Evolutionary conservation across 2,888 invertebrate species (phyloP), one percentile per base, ranked within the genome.

Genomic region (Caenorhabditis sp.): DNA sequence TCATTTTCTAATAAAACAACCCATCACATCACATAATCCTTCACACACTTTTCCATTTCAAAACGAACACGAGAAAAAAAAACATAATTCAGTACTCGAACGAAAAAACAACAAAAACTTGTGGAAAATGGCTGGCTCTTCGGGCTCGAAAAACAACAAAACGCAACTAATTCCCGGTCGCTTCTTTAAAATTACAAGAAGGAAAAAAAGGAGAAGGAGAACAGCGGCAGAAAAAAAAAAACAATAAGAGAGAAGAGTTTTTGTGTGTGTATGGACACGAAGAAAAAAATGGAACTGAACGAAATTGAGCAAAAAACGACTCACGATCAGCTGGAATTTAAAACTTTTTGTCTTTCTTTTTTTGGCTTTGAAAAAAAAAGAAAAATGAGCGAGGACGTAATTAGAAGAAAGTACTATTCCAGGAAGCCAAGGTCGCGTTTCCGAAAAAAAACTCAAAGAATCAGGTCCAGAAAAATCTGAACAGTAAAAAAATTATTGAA

Each of bases 81-180:
- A 43, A 43, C 43, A 17, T 17, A 43, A 43, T 43, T 43, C 43
- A 43, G 12, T 43, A 14, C 43, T 10, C 12, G 17, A 43, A 43
- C 12, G 43, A 10, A 43, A 43, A 43, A 17, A 17, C 43, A 43
- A 43, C 12, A 43, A 43, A 43, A 43, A 43, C 43, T 43, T 43
- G 12, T n/a, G n/a, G n/a, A n/a, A n/a, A n/a, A n/a, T n/a, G 43
- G 14, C 43, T 31, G 31, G 31, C 31, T 31, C 31, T 7, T 31
- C 10, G 31, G n/a, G 31, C 31, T 31, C 31, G 31, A 31, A 31
- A 31, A 31, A 31, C 31, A 31, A 31, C 31, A 43, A 43, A 43
- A 43, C 43, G 43, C 43, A 43, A 43, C 43, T 43, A 43, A 43
- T 43, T 43, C 43, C 43, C 43, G 43, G 43, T 43, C 43, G 43